Conservation (phyloP, 2,113 vertebrate species). For the Oophaga pumilio region DNA sequence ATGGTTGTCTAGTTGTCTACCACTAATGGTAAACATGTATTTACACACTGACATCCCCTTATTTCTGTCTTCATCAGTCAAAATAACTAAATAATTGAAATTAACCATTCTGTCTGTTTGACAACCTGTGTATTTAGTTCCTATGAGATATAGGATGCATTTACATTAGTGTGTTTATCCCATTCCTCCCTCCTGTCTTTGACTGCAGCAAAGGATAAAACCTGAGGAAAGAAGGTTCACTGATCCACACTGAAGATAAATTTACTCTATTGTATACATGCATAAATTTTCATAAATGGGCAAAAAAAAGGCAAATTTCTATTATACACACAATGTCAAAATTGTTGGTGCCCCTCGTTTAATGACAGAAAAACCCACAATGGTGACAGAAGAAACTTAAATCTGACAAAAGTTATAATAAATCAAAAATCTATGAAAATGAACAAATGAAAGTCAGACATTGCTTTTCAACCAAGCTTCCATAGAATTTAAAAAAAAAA, state of each 20-base stretch:
- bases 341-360: too few relatives aligned
- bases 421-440: too few relatives aligned
- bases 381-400: too few relatives aligned
- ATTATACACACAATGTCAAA: too few relatives aligned
- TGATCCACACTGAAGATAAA: neutral
- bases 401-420: too few relatives aligned
- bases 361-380: too few relatives aligned
- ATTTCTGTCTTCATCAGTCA: slow-evolving; percentile 23
- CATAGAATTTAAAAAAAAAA: too few relatives aligned
- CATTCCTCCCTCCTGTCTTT: neutral
- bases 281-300: neutral
- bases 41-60: slow-evolving; percentile 3
- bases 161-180: neutral
- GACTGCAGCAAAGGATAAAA: neutral
- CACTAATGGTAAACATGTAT: slow-evolving; percentile 13
- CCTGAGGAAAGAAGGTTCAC: neutral
- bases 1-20: slow-evolving; percentile 13
- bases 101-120: slow-evolving; percentile 18
- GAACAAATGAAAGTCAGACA: too few relatives aligned
- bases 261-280: neutral
- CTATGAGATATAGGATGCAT: neutral
- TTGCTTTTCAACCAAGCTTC: too few relatives aligned
- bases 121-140: neutral
- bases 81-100: slow-evolving; percentile 28
- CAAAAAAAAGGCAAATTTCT: neutral